Evolutionary conservation across 2,797 vertebrate genomes (phyloP), one percentile per base, ranked within the genome.

Genomic region (Enteromius anoplus): DNA sequence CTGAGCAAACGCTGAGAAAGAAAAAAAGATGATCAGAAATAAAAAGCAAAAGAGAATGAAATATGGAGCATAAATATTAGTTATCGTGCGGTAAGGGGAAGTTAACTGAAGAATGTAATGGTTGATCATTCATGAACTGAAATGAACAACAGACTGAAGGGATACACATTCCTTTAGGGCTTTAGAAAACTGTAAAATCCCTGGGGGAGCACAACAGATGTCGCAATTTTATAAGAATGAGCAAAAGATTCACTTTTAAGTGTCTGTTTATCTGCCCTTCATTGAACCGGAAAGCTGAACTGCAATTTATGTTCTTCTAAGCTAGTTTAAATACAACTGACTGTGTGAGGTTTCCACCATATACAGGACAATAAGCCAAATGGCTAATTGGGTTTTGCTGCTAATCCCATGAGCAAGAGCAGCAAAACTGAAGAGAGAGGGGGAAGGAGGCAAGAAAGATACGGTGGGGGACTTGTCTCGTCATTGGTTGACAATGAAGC

Each of bases 121-220:
- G 37, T 21, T 17, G 58, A 76, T 83, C 37, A 32, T 58, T 68
- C 40, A 77, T 47, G 73, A 65, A 42, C 4, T 83, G 72, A 76
- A 68, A 76, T 69, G 51, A 76, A 83, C 34, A 82, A 68, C 19
- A 55, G 23, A 42, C 23, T 71, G 49, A 78, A 62, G 55, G 58
- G 55, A 47, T 23, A 37, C 21, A 45, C 66, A 55, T 76, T 51
- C 68, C 29, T 71, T 8, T 70, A 68, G 70, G 70, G 76, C 51
- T 75, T 80, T 66, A 69, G 60, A 70, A 71, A 76, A 73, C 81
- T 69, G 81, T 85, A 87, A 77, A 83, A 87, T 87, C 86, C 81
- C 86, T 83, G 78, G 84, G 84, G 81, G 84, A 69, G 42, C 62
- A 68, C 64, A 82, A 60, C 15, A 82, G 58, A 78, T 58, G 26